Percentiles rank a stretch among this genome's conserved stretches.
Conservation (phyloP, 2,888 invertebrate species). For the Nomada fucata region DNA sequence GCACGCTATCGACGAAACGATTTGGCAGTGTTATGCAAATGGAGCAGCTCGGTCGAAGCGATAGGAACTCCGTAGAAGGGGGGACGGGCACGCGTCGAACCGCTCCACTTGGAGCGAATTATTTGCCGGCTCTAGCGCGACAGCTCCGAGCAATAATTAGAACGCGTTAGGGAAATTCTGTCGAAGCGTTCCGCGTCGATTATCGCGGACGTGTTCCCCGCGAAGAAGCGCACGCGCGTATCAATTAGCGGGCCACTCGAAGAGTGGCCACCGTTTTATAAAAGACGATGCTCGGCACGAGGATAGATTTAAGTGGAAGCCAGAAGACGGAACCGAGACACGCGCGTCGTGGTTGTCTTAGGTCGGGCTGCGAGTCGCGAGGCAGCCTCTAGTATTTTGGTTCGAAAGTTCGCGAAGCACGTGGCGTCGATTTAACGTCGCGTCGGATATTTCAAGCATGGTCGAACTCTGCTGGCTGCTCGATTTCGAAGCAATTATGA, state of each 20-base stretch:
- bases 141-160: constrained; percentile 49
- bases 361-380: constrained; percentile 56
- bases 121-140: constrained; percentile 50
- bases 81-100: background rate
- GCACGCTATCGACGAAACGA: background rate
- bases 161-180: constrained; percentile 56
- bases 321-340: constrained; percentile 36
- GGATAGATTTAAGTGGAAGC: constrained; percentile 1
- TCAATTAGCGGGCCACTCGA: constrained; percentile 4
- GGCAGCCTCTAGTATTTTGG: constrained; percentile 54
- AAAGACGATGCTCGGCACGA: constrained; percentile 1
- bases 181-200: background rate
- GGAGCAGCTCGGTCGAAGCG: constrained; percentile 22
- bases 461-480: background rate
- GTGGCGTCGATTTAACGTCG: constrained; percentile 34
- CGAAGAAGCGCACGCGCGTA: constrained; percentile 13
- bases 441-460: constrained; percentile 47
- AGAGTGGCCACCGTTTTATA: background rate
- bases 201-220: background rate
- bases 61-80: constrained; percentile 7
- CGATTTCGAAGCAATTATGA: background rate
- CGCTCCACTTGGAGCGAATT: constrained; percentile 39
- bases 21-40: constrained; percentile 33
- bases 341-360: constrained; percentile 58
- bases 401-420: constrained; percentile 56